Base-by-base conservation (phyloP, 2,797 vertebrate genomes). In the Acrossocheilus fasciatus region DNA sequence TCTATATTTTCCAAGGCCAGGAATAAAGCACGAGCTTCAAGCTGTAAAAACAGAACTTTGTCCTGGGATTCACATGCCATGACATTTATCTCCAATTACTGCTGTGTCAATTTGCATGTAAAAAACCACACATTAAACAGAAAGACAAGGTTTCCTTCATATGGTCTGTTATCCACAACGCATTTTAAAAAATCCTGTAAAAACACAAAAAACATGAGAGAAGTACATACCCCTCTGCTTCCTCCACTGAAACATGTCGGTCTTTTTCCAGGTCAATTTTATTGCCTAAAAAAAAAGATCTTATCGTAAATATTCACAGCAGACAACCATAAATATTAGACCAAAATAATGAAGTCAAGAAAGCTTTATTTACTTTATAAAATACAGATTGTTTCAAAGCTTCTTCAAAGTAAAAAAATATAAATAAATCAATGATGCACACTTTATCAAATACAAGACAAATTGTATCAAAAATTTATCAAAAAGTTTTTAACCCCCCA, bases 211-310 rank as follows among this genome's bases (percentile, higher is more conserved):
- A 6, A 30, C 14, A 30, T 26, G 36, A 39, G 7, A 84, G 2
- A 5, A 39, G 69, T 57, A 78, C 96, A 93, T 94, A 99, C 98
- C 94, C 96, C 94, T 99, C 98, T 83, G 98, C 98, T 88, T 99
- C 98, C 92, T 98, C 97, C 93, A 97, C 93, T 64, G 98, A 98
- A 89, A 99, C 98, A 68, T 99, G 96, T 92, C 98, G 96, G 88
- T 99, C 98, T 94, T 98, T 99, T 92, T 99, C 98, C 96, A 99
- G 93, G 92, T 99, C 98, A 87, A 97, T 97, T 97, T 99, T 99
- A 94, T 99, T 99, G 95, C 98, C 98, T 99, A 93, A 72, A 92
- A 69, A 68, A 1, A 4, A 52, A 72, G 3, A 74, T 36, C 39
- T 69, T 54, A 69, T 10, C 54, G 10, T 39, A 34, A 12, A 23